Percentiles rank a stretch among this genome's conserved stretches.
Conservation (phyloP, 2,113 vertebrate species). For the Gulo gulo region DNA sequence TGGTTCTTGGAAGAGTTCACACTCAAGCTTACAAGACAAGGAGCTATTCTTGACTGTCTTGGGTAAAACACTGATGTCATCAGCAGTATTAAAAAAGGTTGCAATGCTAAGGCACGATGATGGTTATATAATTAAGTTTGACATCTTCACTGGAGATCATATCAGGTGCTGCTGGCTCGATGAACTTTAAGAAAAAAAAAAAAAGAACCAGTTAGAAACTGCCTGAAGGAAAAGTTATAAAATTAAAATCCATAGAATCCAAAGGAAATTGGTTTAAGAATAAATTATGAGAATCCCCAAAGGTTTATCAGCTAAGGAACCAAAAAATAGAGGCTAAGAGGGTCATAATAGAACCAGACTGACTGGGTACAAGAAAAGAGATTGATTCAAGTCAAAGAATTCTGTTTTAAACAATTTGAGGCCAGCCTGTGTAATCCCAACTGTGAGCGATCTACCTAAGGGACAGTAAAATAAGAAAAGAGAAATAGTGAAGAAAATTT, state of each 20-base stretch:
- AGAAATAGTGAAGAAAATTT: neutral
- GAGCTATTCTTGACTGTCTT: constrained; percentile 58
- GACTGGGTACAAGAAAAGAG: neutral
- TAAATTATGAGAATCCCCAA: constrained; percentile 26
- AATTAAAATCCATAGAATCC: constrained; percentile 42
- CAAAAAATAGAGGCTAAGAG: neutral
- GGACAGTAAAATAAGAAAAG: neutral
- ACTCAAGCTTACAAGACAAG: constrained; percentile 49
- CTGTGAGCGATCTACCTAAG: neutral
- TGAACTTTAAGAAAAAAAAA: constrained; percentile 46
- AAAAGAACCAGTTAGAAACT: constrained; percentile 11
- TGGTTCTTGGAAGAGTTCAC: constrained; percentile 22
- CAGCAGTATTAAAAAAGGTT: constrained; percentile 20
- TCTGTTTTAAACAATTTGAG: neutral
- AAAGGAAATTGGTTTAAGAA: constrained; percentile 45
- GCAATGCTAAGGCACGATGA: neutral
- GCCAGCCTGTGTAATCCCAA: neutral
- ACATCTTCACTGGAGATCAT: constrained; percentile 54
- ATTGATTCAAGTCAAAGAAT: neutral
- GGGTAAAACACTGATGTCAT: constrained; percentile 15
- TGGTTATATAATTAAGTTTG: constrained; percentile 65
- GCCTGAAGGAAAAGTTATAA: constrained; percentile 57
- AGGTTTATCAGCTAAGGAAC: neutral
- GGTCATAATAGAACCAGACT: neutral
- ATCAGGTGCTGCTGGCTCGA: constrained; percentile 30